Conservation (phyloP, 2,888 invertebrate genomes). For the Agriopis leucophaearia region DNA sequence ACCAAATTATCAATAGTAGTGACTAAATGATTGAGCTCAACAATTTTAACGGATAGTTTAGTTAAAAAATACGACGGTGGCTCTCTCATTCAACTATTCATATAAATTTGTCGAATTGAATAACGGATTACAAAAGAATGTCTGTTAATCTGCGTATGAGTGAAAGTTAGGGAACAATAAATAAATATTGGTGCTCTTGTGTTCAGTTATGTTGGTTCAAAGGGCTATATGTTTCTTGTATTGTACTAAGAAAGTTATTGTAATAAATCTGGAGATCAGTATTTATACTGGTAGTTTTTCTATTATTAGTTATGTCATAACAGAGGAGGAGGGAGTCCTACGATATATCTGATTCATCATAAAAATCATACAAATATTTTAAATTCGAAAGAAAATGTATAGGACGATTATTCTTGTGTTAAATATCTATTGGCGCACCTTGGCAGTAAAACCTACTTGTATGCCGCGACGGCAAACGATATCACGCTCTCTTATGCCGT, state of each 20-base stretch:
- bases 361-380: too few relatives aligned
- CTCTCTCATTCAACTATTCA: not conserved
- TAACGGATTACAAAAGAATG: conserved; percentile 37
- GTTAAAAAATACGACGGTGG: not conserved
- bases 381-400: too few relatives aligned
- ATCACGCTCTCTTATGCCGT: too few relatives aligned
- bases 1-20: not conserved
- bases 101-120: conserved; percentile 4
- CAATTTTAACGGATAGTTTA: not conserved
- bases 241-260: conserved; percentile 15
- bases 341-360: too few relatives aligned
- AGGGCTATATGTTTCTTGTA: conserved; percentile 27
- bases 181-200: conserved; percentile 32
- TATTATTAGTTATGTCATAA: too few relatives aligned
- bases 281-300: not conserved
- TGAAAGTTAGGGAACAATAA: conserved; percentile 38
- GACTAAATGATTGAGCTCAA: not conserved
- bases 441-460: too few relatives aligned
- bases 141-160: conserved; percentile 32
- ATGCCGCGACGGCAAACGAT: too few relatives aligned
- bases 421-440: too few relatives aligned
- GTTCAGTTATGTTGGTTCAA: conserved; percentile 6
- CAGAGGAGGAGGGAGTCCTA: too few relatives aligned
- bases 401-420: too few relatives aligned
- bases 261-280: not conserved